Evolutionary conservation across 2,797 vertebrate genomes (phyloP), one percentile per base, ranked within the genome.

Genomic region (Clarias pachynema): DNA sequence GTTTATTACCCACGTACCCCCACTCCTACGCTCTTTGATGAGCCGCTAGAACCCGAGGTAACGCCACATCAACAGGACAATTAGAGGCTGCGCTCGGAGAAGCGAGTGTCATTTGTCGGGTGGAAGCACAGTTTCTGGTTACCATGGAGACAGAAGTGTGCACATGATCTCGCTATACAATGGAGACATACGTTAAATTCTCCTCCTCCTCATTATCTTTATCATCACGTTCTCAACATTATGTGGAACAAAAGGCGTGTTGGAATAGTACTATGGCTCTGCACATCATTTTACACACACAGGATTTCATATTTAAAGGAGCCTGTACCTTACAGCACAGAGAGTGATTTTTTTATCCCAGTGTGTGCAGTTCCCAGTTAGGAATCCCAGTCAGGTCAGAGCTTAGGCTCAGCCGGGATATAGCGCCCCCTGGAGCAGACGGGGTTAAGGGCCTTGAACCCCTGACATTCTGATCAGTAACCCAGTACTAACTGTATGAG

Each of bases 71-170:
- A 72, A 75, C 49, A 78, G 85, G 81, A 85, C 84, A 83, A 84
- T 74, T 69, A 57, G 84, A 80, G 68, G 77, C 83, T 49, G 81
- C 74, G 86, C 81, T 88, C 88, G 85, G 72, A 49, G 87, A 84
- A 0, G 73, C 26, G 68, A 86, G 77, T 88, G 72, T 22, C 12
- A 26, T 37, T 70, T 26, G 31, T 49, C 1, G 59, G 82, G 78
- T 85, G 79, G 69, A 34, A 75, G 44, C 57, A 8, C 87, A 84
- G 86, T 90, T 90, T 93, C 73, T 37, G 66, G 89, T 92, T 94
- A 93, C 94, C 94, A 95, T 96, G 93, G 93, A 91, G 92, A 96
- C 93, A 93, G 87, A 86, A 90, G 88, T 84, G 83, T 74, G 79
- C 87, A 88, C 68, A 26, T 60, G 84, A 56, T 80, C 37, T 59